These are phyloP conservation scores for Erpobdella octoculata DNA, from an alignment of 2,888 invertebrate species.

Conservation along the genomic window DNA sequence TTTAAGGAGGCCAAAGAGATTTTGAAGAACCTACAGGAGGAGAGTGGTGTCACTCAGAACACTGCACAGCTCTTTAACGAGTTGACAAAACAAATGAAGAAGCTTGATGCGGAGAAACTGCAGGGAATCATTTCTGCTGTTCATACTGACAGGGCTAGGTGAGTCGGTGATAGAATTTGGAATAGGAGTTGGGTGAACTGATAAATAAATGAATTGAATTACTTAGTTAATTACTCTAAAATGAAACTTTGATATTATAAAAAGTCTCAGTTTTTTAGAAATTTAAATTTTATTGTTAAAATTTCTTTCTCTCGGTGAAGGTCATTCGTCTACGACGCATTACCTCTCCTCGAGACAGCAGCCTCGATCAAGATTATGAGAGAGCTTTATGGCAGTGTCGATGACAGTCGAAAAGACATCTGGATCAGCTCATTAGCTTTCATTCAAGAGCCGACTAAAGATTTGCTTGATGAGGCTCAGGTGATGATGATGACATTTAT, in stretches of 20 bases:
- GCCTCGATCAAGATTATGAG: conserved; percentile 76
- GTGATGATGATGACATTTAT: too few relatives aligned
- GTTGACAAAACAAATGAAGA: conserved; percentile 51
- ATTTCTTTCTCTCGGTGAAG: too few relatives aligned
- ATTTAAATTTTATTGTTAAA: neutral
- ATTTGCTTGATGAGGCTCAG: conserved; percentile 35
- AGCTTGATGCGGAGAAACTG: conserved; percentile 48
- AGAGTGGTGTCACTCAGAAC: conserved; percentile 49
- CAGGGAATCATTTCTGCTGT: conserved; percentile 37
- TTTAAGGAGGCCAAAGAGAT: conserved; percentile 38
- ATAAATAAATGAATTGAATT: too few relatives aligned
- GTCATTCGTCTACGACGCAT: conserved; percentile 60
- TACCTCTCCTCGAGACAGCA: conserved; percentile 76
- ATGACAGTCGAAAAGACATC: conserved; percentile 61
- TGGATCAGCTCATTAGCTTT: conserved; percentile 82
- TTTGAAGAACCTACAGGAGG: conserved; percentile 43
- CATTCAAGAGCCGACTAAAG: conserved; percentile 54
- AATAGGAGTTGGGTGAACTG: too few relatives aligned
- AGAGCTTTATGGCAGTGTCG: conserved; percentile 65
- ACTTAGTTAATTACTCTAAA: too few relatives aligned
- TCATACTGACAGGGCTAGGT: neutral
- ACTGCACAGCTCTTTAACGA: conserved; percentile 53
- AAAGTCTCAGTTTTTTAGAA: too few relatives aligned
- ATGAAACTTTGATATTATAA: too few relatives aligned
- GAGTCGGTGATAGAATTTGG: too few relatives aligned